Percentiles rank a stretch among this genome's conserved stretches.
Conservation (phyloP, 2,888 invertebrate genomes). For the Lasius fuliginosus region DNA sequence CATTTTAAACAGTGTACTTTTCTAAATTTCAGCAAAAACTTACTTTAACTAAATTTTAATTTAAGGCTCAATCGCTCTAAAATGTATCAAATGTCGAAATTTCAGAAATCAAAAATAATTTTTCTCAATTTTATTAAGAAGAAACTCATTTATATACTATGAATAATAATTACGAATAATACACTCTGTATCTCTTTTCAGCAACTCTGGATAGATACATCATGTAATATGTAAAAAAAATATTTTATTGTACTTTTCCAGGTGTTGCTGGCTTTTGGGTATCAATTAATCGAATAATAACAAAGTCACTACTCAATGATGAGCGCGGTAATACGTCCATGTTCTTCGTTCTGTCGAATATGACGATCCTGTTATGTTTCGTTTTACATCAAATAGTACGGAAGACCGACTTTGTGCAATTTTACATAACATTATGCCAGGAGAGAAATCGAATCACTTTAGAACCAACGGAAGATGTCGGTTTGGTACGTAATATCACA, state of each 20-base stretch:
- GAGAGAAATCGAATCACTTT: conserved; percentile 93
- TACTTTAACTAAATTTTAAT: neutral
- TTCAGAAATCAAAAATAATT: neutral
- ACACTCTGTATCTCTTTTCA: neutral
- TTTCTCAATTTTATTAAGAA: neutral
- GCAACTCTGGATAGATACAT: neutral
- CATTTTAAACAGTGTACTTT: neutral
- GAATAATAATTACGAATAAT: neutral
- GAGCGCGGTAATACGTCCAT: conserved; percentile 94
- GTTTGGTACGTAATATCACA: conserved; percentile 88
- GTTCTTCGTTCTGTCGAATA: conserved; percentile 94
- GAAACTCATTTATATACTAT: neutral
- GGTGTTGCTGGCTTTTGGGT: conserved; percentile 96
- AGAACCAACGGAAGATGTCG: conserved; percentile 95
- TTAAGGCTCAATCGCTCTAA: neutral
- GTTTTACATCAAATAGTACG: conserved; percentile 92
- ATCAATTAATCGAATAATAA: conserved; percentile 93
- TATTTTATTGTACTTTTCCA: conserved; percentile 78
- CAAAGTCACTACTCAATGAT: conserved; percentile 92
- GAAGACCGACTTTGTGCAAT: conserved; percentile 93
- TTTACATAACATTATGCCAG: conserved; percentile 92
- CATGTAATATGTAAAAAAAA: neutral
- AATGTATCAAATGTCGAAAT: neutral
- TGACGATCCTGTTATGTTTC: conserved; percentile 92
- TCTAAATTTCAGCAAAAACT: neutral